Evolutionary conservation across 2,797 vertebrate genomes (phyloP).

Genomic region (Choloepus didactylus): DNA sequence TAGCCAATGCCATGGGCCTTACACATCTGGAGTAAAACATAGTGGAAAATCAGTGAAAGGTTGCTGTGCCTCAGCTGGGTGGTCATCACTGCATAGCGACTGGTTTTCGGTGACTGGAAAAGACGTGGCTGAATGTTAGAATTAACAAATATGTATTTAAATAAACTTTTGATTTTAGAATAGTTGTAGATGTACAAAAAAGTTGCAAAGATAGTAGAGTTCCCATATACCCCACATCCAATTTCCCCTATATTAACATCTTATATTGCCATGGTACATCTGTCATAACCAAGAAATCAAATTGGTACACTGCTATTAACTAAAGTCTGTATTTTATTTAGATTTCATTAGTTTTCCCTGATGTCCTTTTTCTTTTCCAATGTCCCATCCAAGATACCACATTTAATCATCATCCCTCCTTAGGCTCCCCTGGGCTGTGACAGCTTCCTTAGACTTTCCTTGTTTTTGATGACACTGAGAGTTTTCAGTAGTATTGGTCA

Average conservation of each 20-base stretch:
- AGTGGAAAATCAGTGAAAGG: conserved; percentile 91
- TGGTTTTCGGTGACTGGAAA: conserved; percentile 78
- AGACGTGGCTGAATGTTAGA: conserved; percentile 23
- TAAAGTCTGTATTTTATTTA: background rate
- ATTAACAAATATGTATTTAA: background rate
- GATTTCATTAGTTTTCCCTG: background rate
- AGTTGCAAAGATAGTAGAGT: background rate
- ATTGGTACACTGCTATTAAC: background rate
- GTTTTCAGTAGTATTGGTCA: conserved; percentile 12
- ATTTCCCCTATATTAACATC: background rate
- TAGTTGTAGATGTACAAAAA: background rate
- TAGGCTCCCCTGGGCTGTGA: background rate
- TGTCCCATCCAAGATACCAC: background rate
- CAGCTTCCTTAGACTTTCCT: background rate
- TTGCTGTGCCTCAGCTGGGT: conserved; percentile 90
- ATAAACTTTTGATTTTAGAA: background rate
- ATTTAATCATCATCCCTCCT: background rate
- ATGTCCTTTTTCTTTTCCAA: background rate
- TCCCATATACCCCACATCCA: background rate
- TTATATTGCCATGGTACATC: background rate
- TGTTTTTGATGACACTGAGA: conserved; percentile 35
- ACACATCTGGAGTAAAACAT: conserved; percentile 92
- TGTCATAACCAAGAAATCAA: background rate
- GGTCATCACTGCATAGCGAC: conserved; percentile 89
- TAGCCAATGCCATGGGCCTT: conserved; percentile 92